These are phyloP conservation scores for Andrena trimmerana DNA, from an alignment of 2,888 invertebrate genomes.

Conservation along the genomic window DNA sequence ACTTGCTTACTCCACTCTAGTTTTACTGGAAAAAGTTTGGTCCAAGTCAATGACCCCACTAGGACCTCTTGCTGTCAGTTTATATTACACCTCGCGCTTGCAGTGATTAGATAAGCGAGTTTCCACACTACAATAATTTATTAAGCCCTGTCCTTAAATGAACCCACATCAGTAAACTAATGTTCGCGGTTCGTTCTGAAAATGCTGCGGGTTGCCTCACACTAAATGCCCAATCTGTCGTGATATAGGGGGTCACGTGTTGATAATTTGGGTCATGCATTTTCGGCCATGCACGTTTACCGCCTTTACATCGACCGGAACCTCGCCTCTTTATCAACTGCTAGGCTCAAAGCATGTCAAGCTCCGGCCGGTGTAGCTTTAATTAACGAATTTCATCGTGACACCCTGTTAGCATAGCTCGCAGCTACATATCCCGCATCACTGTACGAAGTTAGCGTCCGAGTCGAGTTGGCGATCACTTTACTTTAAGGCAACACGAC, in stretches of 20 bases:
- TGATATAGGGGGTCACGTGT: slow-evolving; percentile 52
- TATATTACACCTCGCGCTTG: no score
- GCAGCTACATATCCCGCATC: not conserved
- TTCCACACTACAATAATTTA: slow-evolving; percentile 6
- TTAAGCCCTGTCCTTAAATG: slow-evolving; percentile 8
- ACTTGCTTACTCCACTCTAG: no score
- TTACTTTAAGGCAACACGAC: not conserved
- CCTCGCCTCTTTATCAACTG: slow-evolving; percentile 34
- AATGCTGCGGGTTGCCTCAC: slow-evolving; percentile 21
- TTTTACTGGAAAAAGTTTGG: no score
- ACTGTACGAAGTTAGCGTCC: not conserved
- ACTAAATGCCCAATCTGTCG: slow-evolving; percentile 31
- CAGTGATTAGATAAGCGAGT: not conserved
- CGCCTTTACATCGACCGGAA: slow-evolving; percentile 44
- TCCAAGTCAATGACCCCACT: no score
- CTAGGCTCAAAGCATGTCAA: slow-evolving; percentile 9
- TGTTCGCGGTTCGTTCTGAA: slow-evolving; percentile 31
- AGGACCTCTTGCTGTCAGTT: no score
- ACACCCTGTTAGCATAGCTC: slow-evolving; percentile 18
- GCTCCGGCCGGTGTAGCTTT: slow-evolving; percentile 18
- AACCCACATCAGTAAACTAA: slow-evolving; percentile 15
- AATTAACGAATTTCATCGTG: slow-evolving; percentile 45
- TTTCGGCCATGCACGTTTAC: slow-evolving; percentile 57
- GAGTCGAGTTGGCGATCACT: not conserved
- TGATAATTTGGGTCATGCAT: slow-evolving; percentile 67